phyloP scores from a whole-genome alignment of 1,140 invertebrate genomes.

The Trissolcus basalis region DNA sequence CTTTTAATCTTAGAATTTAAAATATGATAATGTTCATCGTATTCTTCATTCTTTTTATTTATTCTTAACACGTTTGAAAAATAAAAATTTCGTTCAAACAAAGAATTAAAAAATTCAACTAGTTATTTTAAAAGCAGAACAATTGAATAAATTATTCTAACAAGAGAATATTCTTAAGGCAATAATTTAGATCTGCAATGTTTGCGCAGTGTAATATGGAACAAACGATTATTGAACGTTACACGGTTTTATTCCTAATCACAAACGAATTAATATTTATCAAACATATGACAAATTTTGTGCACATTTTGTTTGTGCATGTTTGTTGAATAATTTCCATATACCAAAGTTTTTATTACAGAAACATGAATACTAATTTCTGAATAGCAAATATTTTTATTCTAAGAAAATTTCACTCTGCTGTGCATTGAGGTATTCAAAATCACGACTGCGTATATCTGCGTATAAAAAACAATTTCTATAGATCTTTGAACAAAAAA shows the following conservation, averaged over 20 bases:
- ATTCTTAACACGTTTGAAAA: too few relatives aligned
- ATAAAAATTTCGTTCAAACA: too few relatives aligned
- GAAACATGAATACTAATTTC: not conserved
- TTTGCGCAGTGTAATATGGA: slow-evolving; percentile 15
- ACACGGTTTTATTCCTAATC: not conserved
- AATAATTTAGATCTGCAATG: slow-evolving; percentile 37
- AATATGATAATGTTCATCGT: not conserved
- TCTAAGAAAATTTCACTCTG: not conserved
- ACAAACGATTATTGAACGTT: slow-evolving; percentile 1
- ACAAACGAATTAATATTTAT: not conserved
- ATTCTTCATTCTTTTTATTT: not conserved
- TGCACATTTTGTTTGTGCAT: slow-evolving; percentile 2
- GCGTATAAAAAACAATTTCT: slow-evolving; percentile 22
- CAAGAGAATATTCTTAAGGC: slow-evolving; percentile 19
- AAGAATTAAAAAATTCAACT: not conserved
- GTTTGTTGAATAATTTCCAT: not conserved
- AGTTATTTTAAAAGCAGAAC: slow-evolving; percentile 11
- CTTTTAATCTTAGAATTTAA: not conserved
- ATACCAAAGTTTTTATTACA: not conserved
- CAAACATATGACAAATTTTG: not conserved
- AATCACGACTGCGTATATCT: not conserved
- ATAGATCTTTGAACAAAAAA: slow-evolving; percentile 12
- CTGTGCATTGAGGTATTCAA: not conserved
- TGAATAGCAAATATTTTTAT: not conserved
- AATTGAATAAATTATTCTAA: slow-evolving; percentile 6